Percentiles rank a stretch among this genome's conserved stretches.
These are phyloP conservation scores for Limnephilus auricula DNA, from an alignment of 2,888 invertebrate species.

Conservation along the genomic window DNA sequence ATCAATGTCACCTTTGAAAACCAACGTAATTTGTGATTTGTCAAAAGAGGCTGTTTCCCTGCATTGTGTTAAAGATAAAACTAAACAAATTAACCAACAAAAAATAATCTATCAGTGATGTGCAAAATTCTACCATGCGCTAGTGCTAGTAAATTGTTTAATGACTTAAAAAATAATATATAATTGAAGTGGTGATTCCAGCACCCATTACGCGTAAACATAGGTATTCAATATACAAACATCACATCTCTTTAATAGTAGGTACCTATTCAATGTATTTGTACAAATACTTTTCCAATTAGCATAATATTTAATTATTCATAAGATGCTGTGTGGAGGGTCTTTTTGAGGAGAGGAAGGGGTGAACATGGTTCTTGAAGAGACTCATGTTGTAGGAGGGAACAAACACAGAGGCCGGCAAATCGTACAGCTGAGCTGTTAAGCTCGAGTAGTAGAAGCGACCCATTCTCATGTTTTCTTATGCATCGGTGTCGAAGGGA, in stretches of 20 bases:
- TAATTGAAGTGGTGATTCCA: slow-evolving; percentile 19
- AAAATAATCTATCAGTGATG: slow-evolving; percentile 40
- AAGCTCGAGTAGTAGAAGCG: no score
- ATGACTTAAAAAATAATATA: slow-evolving; percentile 67
- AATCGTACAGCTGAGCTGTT: no score
- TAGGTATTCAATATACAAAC: not conserved
- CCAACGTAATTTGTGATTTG: not conserved
- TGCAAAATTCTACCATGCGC: slow-evolving; percentile 55
- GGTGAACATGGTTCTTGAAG: no score
- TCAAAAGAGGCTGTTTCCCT: slow-evolving; percentile 79
- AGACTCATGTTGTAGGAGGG: no score
- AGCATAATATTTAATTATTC: no score
- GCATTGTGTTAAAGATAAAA: slow-evolving; percentile 19
- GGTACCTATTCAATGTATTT: not conserved
- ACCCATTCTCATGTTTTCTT: no score
- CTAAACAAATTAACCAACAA: not conserved
- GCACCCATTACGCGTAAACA: not conserved
- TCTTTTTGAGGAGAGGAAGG: no score
- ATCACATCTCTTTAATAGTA: not conserved
- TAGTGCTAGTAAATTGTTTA: slow-evolving; percentile 51
- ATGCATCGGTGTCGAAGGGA: no score
- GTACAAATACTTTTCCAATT: not conserved
- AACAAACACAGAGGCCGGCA: no score
- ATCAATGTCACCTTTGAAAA: not conserved
- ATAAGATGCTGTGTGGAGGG: no score